These are phyloP conservation scores for Trichacis sp. DNA, from an alignment of 2,888 invertebrate genomes.

Conservation along the genomic window DNA sequence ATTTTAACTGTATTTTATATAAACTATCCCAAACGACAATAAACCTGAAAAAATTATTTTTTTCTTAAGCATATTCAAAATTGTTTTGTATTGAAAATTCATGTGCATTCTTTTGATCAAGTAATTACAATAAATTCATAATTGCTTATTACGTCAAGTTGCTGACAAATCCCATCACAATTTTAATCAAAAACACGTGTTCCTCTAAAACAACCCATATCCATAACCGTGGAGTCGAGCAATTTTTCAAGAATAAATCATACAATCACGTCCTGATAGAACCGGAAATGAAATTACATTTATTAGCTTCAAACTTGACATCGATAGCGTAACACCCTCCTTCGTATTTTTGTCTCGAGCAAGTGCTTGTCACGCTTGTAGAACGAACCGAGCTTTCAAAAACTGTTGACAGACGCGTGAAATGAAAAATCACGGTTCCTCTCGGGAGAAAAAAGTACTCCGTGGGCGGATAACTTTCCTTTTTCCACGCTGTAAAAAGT, in stretches of 20 bases:
- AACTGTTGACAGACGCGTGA: conserved; percentile 41
- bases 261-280: conserved; percentile 9
- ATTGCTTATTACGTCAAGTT: no score
- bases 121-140: no score
- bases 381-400: conserved; percentile 33
- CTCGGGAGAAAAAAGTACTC: neutral
- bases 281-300: conserved; percentile 44
- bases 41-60: no score
- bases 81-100: no score
- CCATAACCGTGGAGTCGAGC: conserved; percentile 19
- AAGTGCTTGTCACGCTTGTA: conserved; percentile 48
- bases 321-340: conserved; percentile 52
- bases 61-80: no score
- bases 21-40: no score
- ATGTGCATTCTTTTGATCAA: no score
- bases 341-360: conserved; percentile 59
- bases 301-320: conserved; percentile 40
- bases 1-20: no score
- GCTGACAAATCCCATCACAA: neutral
- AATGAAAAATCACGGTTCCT: conserved; percentile 44
- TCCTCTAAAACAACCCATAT: conserved; percentile 14
- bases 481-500: no score
- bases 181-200: neutral
- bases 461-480: neutral
- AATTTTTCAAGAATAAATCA: neutral